Base-by-base conservation (phyloP, 2,888 invertebrate species). In the Agriopis marginaria region DNA sequence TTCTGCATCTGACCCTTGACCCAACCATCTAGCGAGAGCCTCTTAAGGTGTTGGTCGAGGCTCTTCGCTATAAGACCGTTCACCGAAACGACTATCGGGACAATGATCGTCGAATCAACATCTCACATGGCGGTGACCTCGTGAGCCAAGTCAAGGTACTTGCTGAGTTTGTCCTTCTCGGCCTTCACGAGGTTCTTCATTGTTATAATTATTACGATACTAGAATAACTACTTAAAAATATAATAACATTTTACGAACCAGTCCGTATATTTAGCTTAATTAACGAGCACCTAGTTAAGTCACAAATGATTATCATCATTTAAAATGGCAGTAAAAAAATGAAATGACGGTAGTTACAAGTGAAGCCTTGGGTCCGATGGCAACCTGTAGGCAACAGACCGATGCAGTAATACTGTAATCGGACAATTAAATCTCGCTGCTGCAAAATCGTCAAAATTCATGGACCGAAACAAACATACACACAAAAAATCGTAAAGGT, bases 371-470 rank as follows among this genome's bases (percentile, higher is more conserved):
- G 51, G 62, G 45, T n/a, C 9, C 14, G 39, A 23, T 9, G 17
- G 50, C 59, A 1, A 11, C 40, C 45, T 51, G 40, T 12, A 58
- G 23, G 61, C 71, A 73, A 23, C 70, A 32, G 64, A 74, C 68
- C 72, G 70, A 11, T 58, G 58, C 47, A 45, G 12, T 47, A 63
- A 63, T 23, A 62, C 58, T 59, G 47, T 74, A 70, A 75, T 76
- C 72, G 72, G 44, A 47, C 50, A 42, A 55, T 60, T 66, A 67
- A 68, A 75, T 75, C 75, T 73, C 59, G 17, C 73, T 58, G 17
- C 73, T 75, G 75, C 75, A 75, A 75, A 76, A 77, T 75, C 72
- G 65, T 75, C 74, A 76, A 76, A 78, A 78, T 78, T 78, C 77
- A 78, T 77, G 71, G 74, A 74, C 66, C 74, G 69, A 63, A 71